Percentiles rank a stretch among this genome's conserved stretches.
phyloP scores from a whole-genome alignment of 2,888 invertebrate species.

The Drosophila colorata region DNA sequence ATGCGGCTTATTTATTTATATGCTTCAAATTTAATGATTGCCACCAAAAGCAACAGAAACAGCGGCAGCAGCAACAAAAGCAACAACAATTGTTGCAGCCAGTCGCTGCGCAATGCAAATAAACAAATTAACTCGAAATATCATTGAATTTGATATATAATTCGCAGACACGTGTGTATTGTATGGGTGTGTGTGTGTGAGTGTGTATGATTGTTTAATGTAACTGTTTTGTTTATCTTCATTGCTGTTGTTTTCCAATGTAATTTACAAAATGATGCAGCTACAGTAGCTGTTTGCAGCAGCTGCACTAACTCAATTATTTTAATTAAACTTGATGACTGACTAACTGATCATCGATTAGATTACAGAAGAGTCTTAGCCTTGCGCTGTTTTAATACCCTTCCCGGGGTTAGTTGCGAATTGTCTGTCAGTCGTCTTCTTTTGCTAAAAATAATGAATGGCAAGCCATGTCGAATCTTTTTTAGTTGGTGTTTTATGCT shows the following conservation, averaged over 20 bases:
- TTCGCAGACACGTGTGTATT: background rate
- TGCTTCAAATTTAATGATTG: conserved; percentile 65
- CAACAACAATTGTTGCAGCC: conserved; percentile 18
- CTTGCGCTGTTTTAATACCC: conserved; percentile 2
- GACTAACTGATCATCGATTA: conserved; percentile 50
- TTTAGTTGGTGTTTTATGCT: too few species aligned
- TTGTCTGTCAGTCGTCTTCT: too few species aligned
- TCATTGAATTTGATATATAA: conserved; percentile 54
- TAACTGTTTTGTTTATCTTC: conserved; percentile 68
- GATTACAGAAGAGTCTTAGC: conserved; percentile 7
- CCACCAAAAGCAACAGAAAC: conserved; percentile 26
- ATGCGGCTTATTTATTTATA: conserved; percentile 68
- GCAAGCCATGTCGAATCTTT: too few species aligned
- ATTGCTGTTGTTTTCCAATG: conserved; percentile 43
- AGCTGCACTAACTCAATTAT: conserved; percentile 59
- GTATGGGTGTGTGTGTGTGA: background rate
- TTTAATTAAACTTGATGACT: conserved; percentile 54
- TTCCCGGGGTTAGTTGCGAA: background rate
- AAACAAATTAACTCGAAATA: conserved; percentile 77
- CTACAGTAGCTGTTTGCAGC: conserved; percentile 16
- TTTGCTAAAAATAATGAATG: too few species aligned
- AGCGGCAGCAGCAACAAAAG: background rate
- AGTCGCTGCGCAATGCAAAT: conserved; percentile 48
- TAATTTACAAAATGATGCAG: conserved; percentile 46
- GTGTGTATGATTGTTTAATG: conserved; percentile 54